Base-by-base conservation (phyloP, 2,797 vertebrate species). In the Pseudomugil tenellus region DNA sequence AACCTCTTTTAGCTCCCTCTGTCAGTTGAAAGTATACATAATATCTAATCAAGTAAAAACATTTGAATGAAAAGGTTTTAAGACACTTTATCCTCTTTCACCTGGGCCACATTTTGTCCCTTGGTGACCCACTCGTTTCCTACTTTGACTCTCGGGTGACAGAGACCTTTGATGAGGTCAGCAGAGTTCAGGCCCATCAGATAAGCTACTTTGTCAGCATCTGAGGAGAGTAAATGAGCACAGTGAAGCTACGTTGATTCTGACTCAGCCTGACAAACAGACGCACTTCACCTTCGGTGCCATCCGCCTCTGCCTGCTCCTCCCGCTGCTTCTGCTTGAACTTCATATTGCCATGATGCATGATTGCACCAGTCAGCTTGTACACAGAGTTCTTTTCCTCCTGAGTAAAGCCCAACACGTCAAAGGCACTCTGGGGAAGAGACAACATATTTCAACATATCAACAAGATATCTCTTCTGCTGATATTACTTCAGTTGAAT, bases 281-380 rank as follows among this genome's bases (percentile, higher is more conserved):
- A 13, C 3, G 19, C 1, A 19, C n/a, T n/a, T 43, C 90, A 96
- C 95, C 94, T 93, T 96, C 95, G 4, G 91, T 95, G 92, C 95
- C 95, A 0, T 96, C 95, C 0, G 95, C 95, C 83, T 96, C 95
- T 17, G 95, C 95, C 79, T 96, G 95, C 77, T 96, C 95, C 63
- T 96, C 96, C n/a, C 96, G 92, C 70, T 95, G 96, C 68, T 96
- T 97, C 86, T 97, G 96, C 89, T 97, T 97, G 70, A 97, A 97
- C 84, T 70, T 72, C 62, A 59, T 65, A 37, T 53, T 59, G 16
- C 73, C 73, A 11, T 70, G 73, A 3, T 76, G 73, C 73, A 76
- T 76, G 34, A 4, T 67, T 51, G 73, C 67, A 51, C 73, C 73
- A 0, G 73, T 76, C 43, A 76, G 57, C 34, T 76, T 76, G 43